These are phyloP conservation scores for Cremastinae sp. DNA, from an alignment of 2,888 invertebrate species.

Conservation along the genomic window DNA sequence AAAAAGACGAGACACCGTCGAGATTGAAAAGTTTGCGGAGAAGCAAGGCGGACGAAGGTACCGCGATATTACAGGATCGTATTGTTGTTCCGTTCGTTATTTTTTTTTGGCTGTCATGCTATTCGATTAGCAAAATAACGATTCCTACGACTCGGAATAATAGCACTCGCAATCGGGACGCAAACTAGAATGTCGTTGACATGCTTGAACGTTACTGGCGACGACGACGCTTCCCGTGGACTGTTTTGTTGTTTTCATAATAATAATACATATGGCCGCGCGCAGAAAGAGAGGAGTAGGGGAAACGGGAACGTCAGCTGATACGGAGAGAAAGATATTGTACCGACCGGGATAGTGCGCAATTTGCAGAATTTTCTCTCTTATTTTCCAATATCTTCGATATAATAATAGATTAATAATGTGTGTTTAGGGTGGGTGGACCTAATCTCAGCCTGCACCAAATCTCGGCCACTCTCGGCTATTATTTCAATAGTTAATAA, in stretches of 20 bases:
- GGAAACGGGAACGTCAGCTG: constrained; percentile 67
- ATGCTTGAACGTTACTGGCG: constrained; percentile 52
- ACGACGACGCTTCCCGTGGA: constrained; percentile 17
- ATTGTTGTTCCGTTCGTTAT: neutral
- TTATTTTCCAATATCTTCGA: neutral
- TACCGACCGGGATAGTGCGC: constrained; percentile 26
- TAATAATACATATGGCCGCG: constrained; percentile 1
- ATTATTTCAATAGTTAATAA: too few relatives aligned
- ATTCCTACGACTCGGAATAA: constrained; percentile 8
- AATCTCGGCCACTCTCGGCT: too few relatives aligned
- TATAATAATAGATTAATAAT: neutral
- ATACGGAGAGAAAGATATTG: constrained; percentile 51
- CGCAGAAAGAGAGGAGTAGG: constrained; percentile 42
- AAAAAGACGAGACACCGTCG: too few relatives aligned
- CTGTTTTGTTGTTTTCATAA: constrained; percentile 58
- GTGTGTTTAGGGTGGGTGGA: too few relatives aligned
- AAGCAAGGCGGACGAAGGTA: neutral
- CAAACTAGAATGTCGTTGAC: constrained; percentile 46
- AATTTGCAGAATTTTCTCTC: neutral
- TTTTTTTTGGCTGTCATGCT: neutral
- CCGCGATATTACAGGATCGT: neutral
- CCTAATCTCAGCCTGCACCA: too few relatives aligned
- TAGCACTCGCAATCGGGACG: constrained; percentile 3
- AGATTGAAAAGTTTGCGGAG: neutral
- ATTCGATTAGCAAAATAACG: neutral